Base-by-base conservation (phyloP, 2,113 vertebrate species). In the Hepsetus odoe region DNA sequence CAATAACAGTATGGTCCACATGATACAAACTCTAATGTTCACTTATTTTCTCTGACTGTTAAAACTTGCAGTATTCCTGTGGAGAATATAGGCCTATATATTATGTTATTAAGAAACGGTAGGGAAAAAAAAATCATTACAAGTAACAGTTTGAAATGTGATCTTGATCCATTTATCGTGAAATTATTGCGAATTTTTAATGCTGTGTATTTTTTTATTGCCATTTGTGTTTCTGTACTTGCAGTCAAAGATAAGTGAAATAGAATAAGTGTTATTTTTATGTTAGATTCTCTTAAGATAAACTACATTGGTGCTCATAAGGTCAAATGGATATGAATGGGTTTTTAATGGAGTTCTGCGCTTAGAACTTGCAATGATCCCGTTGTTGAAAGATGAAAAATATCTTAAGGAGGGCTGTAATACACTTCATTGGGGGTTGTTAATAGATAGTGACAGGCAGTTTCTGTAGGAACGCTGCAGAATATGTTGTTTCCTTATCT, bases 211-310 rank as follows among this genome's bases (percentile, higher is more conserved):
- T 92, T 92, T n/a, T 92, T 81, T 87, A 91, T 90, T 90, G 88
- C 88, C 87, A 86, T 88, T 89, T 93, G 91, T 86, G 86, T 92
- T 92, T 90, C 86, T 89, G 90, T 92, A 91, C 87, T 90, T 90
- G 88, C 90, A 87, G 91, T 92, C 83, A 88, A 85, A 89, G 83
- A 87, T 86, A 74, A 85, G 89, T 90, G 88, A 90, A 88, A 86
- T 89, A 85, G 88, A 84, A 68, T 64, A 55, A 88, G 84, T 89
- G 87, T 88, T 83, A 81, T 90, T 86, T 86, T 74, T 82, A 49
- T 35, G 58, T 76, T 53, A 14, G 46, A 76, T 70, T 75, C 44
- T 80, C 55, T 80, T 83, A 82, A 89, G 88, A 87, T 89, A 86
- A 90, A 84, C 81, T 70, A 67, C 78, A 77, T 87, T 82, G 89